Evolutionary conservation across 2,113 vertebrate genomes (phyloP).

Genomic region (Raphicerus campestris): DNA sequence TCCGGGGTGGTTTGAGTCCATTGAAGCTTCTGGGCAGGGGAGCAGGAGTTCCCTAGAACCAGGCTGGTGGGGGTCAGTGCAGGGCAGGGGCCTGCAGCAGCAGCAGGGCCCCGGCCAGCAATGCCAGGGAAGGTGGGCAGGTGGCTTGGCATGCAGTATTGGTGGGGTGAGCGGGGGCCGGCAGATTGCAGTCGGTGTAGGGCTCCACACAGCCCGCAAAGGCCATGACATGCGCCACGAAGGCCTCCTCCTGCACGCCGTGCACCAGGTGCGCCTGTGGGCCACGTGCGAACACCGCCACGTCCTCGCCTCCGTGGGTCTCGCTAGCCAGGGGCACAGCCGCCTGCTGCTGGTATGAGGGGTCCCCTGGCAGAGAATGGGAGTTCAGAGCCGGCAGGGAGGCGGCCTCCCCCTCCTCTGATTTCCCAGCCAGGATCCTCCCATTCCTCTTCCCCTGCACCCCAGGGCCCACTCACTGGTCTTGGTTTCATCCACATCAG

Average conservation of each 20-base stretch:
- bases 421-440: neutral
- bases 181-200: constrained; percentile 73
- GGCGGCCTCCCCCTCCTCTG: too few relatives aligned
- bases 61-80: neutral
- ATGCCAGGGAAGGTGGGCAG: neutral
- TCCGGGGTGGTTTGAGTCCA: accelerated
- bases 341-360: constrained; percentile 82
- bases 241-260: constrained; percentile 92
- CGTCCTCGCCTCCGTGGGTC: constrained; percentile 83
- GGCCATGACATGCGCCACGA: constrained; percentile 90
- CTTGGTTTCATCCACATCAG: constrained; percentile 48
- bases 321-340: constrained; percentile 83
- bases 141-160: too few relatives aligned
- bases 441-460: too few relatives aligned
- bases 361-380: constrained; percentile 69
- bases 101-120: neutral
- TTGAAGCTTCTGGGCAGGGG: neutral
- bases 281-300: constrained; percentile 84
- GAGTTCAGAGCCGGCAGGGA: too few relatives aligned
- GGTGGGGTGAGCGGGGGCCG: neutral
- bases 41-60: neutral
- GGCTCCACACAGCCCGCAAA: constrained; percentile 89
- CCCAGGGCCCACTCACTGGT: too few relatives aligned
- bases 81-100: accelerated
- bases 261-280: constrained; percentile 94